These are phyloP conservation scores for Pollimyrus isidori DNA, from an alignment of 2,113 vertebrate genomes.

Conservation along the genomic window DNA sequence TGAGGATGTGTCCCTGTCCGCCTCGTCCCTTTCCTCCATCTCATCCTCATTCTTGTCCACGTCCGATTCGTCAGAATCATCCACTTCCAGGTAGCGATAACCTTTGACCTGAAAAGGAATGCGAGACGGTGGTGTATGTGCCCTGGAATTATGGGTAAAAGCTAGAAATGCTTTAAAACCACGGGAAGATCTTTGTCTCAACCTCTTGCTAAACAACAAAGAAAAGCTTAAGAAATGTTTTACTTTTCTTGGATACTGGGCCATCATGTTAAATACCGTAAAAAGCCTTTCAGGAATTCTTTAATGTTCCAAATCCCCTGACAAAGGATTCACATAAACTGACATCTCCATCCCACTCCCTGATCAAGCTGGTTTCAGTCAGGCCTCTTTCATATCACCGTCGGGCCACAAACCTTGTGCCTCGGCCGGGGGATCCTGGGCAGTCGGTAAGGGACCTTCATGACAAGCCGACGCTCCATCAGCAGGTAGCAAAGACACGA, in stretches of 20 bases:
- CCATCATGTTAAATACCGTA: not conserved
- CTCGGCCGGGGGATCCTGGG: slow-evolving; percentile 83
- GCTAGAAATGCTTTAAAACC: not conserved
- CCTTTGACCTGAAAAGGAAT: slow-evolving; percentile 64
- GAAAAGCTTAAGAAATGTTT: not conserved
- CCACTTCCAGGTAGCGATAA: slow-evolving; percentile 88
- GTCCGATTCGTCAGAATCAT: slow-evolving; percentile 81
- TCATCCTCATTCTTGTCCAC: slow-evolving; percentile 45
- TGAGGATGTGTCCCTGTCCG: slow-evolving; percentile 23
- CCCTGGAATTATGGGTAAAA: not conserved
- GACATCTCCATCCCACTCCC: not conserved
- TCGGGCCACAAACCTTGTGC: slow-evolving; percentile 61
- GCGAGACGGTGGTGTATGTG: not conserved
- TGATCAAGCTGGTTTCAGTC: not conserved
- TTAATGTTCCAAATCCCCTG: not conserved
- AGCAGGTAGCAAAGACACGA: slow-evolving; percentile 63
- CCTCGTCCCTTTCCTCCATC: slow-evolving; percentile 30
- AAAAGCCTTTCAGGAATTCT: not conserved
- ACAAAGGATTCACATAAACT: not conserved
- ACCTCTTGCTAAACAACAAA: not conserved
- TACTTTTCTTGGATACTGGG: not conserved
- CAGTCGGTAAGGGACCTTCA: slow-evolving; percentile 54
- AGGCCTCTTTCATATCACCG: not conserved
- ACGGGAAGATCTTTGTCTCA: not conserved
- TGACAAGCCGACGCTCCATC: slow-evolving; percentile 75